Evolutionary conservation across 2,888 invertebrate genomes (phyloP).

Genomic region (Heliconius sara): DNA sequence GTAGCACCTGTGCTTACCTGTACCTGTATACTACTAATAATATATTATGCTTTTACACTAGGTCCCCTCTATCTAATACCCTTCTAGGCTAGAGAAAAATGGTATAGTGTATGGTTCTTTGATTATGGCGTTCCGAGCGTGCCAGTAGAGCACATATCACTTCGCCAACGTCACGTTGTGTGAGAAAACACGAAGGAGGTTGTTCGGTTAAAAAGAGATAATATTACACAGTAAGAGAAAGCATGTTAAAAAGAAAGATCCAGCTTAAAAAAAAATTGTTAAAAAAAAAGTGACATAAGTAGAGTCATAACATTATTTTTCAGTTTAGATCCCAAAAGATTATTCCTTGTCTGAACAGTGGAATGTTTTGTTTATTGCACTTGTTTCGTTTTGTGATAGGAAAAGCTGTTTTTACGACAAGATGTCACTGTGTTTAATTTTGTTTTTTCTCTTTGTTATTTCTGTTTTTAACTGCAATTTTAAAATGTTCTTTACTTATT

Average conservation of each 20-base stretch:
- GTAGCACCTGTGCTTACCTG: no score
- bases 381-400: slow-evolving; percentile 21
- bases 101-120: neutral
- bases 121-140: no score
- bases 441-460: neutral
- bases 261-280: no score
- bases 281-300: neutral
- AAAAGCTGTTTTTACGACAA: slow-evolving; percentile 11
- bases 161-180: no score
- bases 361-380: slow-evolving; percentile 15
- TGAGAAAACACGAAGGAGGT: no score
- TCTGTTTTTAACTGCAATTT: neutral
- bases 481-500: neutral
- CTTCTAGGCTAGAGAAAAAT: neutral
- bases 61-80: neutral
- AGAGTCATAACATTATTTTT: neutral
- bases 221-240: no score
- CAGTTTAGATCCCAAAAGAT: neutral
- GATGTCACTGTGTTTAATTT: slow-evolving; percentile 10
- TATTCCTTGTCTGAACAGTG: slow-evolving; percentile 4
- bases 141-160: no score
- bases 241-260: no score
- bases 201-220: no score
- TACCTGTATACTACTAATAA: neutral
- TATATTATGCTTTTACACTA: neutral